Conservation (phyloP, 2,113 vertebrate species). For the Scomber japonicus region DNA sequence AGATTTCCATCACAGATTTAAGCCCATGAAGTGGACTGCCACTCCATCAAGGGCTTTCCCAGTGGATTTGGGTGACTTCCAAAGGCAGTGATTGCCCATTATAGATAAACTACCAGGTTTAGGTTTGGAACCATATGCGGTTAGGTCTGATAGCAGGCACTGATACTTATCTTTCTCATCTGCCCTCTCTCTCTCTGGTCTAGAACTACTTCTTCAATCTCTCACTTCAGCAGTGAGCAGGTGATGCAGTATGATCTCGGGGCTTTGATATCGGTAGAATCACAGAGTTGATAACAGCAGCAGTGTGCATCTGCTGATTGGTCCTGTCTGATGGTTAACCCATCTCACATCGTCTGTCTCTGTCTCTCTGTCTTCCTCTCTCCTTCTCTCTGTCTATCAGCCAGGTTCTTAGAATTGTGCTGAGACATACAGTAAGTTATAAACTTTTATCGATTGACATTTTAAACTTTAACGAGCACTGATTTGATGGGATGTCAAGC, state of each 20-base stretch:
- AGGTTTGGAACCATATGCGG: conserved; percentile 61
- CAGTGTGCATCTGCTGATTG: conserved; percentile 51
- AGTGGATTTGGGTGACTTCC: conserved; percentile 52
- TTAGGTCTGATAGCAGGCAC: conserved; percentile 45
- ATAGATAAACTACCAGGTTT: conserved; percentile 72
- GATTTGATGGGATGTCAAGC: neutral
- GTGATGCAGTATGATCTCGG: conserved; percentile 39
- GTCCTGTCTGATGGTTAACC: conserved; percentile 29
- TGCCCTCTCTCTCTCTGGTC: conserved; percentile 41
- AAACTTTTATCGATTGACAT: no score
- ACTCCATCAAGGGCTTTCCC: conserved; percentile 24
- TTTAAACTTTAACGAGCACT: no score
- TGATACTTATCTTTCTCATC: conserved; percentile 67
- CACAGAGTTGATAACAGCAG: conserved; percentile 40
- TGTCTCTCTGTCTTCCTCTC: neutral
- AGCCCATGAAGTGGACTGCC: conserved; percentile 19
- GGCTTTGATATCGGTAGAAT: conserved; percentile 43
- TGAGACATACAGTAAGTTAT: no score
- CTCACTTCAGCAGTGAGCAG: conserved; percentile 49
- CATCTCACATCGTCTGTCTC: conserved; percentile 2
- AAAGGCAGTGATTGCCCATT: conserved; percentile 67
- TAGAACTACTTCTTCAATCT: conserved; percentile 61
- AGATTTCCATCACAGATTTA: conserved; percentile 38
- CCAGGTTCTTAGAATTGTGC: neutral
- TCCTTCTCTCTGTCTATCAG: neutral